Evolutionary conservation across 2,797 vertebrate genomes (phyloP), one percentile per base, ranked within the genome.

Genomic region (Cyprinodon diabolis): DNA sequence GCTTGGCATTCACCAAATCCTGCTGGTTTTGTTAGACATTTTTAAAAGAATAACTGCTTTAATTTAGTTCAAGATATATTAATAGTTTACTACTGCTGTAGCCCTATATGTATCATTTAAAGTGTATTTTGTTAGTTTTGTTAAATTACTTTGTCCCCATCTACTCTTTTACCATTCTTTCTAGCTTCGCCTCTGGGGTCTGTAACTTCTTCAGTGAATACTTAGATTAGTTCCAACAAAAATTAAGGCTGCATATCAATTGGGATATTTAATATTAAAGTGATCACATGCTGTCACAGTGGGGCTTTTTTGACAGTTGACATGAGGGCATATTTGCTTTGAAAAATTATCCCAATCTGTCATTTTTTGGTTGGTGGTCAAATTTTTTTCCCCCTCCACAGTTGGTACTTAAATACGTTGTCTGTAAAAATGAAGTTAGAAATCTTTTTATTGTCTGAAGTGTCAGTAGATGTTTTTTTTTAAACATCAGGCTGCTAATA

Each of bases 211-310:
- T 47, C 54, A 35, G 1, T 9, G 54, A 37, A 66, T 78, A 66
- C 60, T 57, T 12, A 48, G 45, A 72, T 69, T 12, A 45, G 72
- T 80, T 62, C 79, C 72, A 77, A 67, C 40, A 23, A 1, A 23
- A 23, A 56, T 25, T 17, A 55, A 23, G 8, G 14, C 56, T 63
- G 19, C 21, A 48, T 19, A 25, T 55, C 37, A 58, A 15, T 0
- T 43, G 45, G 40, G 30, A 30, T 30, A 30, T 30, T 30, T 30
- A 30, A 30, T 30, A 30, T 30, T 30, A 30, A 30, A 1, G 30
- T 47, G 45, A 8, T 47, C 45, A 47, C 11, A 47, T 47, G 45
- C 45, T 47, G 45, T 47, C 45, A 47, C 45, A 47, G 45, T 47
- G 45, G 8, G 45, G 45, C 45, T 47, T 47, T 11, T 47, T 30